phyloP scores from a whole-genome alignment of 2,113 vertebrate genomes.

The Larimichthys polyactis region DNA sequence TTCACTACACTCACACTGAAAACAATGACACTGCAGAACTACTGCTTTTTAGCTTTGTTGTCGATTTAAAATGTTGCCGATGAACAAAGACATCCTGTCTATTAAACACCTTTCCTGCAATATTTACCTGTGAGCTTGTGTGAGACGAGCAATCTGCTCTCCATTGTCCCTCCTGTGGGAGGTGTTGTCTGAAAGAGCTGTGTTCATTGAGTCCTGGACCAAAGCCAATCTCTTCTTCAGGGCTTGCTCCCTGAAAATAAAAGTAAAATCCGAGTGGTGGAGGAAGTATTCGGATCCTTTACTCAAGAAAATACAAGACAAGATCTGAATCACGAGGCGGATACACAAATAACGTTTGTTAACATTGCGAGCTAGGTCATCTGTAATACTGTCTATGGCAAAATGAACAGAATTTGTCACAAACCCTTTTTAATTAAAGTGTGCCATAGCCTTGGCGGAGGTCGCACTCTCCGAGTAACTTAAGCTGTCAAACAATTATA shows the following conservation, averaged over 20 bases:
- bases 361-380: no score
- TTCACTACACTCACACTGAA: background rate
- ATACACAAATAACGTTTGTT: no score
- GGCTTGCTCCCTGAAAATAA: conserved; percentile 77
- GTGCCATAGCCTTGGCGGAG: no score
- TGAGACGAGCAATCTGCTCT: conserved; percentile 82
- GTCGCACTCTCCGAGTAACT: no score
- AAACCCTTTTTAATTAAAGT: no score
- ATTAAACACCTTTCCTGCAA: background rate
- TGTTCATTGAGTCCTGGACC: conserved; percentile 84
- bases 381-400: no score
- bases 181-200: conserved; percentile 73
- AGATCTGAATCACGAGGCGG: no score
- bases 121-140: conserved; percentile 88
- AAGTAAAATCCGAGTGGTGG: background rate
- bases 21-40: background rate
- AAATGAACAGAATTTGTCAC: no score
- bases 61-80: background rate
- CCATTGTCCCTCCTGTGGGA: conserved; percentile 76
- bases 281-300: background rate
- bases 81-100: background rate
- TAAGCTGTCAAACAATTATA: no score
- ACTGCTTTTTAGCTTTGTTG: background rate
- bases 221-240: conserved; percentile 79
- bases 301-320: background rate